Evolutionary conservation across 2,797 vertebrate species (phyloP).

Genomic region (Trematomus bernacchii): DNA sequence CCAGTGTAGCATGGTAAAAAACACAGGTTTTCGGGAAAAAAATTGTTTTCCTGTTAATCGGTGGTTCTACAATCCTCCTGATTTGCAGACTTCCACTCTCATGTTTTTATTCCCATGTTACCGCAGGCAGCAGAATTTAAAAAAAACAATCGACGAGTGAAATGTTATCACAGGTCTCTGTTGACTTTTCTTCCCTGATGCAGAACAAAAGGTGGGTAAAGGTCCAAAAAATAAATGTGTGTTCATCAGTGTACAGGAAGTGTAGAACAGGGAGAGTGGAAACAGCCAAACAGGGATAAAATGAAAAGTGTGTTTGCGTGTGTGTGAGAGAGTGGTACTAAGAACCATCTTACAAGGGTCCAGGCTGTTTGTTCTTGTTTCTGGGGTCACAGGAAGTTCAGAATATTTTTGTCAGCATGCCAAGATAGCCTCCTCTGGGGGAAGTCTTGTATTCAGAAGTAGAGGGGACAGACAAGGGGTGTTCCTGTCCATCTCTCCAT

Average conservation of each 20-base stretch:
- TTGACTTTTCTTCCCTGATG: slow-evolving; percentile 10
- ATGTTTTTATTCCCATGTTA: background rate
- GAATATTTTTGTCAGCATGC: slow-evolving; percentile 55
- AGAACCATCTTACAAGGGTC: background rate
- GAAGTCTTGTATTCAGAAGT: slow-evolving; percentile 9
- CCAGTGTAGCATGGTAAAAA: background rate
- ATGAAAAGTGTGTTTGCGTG: background rate
- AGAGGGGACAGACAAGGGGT: slow-evolving; percentile 19
- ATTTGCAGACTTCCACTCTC: slow-evolving; percentile 15
- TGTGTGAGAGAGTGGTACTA: background rate
- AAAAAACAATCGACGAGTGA: slow-evolving; percentile 28
- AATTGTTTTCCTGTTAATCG: background rate
- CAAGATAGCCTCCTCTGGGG: slow-evolving; percentile 32
- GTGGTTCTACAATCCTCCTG: background rate
- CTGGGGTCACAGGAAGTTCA: slow-evolving; percentile 65
- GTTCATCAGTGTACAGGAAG: background rate
- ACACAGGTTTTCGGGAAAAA: background rate
- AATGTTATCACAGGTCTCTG: slow-evolving; percentile 14
- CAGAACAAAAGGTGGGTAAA: slow-evolving; percentile 31
- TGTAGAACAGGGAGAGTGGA: background rate
- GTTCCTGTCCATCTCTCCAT: slow-evolving; percentile 41
- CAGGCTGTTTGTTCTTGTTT: slow-evolving; percentile 44
- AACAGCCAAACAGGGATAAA: background rate
- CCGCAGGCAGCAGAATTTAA: background rate
- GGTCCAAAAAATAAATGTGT: slow-evolving; percentile 10